phyloP scores from a whole-genome alignment of 2,888 invertebrate species.

The Arrhopalites spinosus region DNA sequence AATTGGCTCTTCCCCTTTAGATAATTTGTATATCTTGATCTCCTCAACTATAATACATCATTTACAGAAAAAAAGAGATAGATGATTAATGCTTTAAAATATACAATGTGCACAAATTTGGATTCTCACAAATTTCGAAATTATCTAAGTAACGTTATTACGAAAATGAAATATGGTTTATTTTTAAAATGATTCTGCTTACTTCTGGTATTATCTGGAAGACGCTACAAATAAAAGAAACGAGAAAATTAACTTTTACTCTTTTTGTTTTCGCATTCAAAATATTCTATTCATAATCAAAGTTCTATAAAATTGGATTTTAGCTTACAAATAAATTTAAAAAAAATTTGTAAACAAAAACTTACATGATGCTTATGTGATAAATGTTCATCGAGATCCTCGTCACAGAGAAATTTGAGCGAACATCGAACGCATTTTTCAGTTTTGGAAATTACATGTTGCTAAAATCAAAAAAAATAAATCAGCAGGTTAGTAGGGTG shows the following conservation, averaged over 20 bases:
- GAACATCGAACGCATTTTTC: slow-evolving; percentile 19
- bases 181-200: no score
- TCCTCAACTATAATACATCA: slow-evolving; percentile 20
- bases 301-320: no score
- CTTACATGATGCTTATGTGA: slow-evolving; percentile 19
- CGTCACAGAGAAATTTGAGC: neutral
- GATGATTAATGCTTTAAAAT: neutral
- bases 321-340: no score
- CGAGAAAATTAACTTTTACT: no score
- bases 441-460: slow-evolving; percentile 8
- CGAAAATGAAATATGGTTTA: no score
- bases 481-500: no score
- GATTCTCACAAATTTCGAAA: neutral
- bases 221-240: no score
- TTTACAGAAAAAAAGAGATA: neutral
- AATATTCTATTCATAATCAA: no score
- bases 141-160: no score
- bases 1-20: slow-evolving; percentile 29
- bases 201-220: slow-evolving; percentile 20
- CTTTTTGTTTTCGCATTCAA: no score
- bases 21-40: slow-evolving; percentile 21
- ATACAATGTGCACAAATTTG: neutral
- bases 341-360: no score
- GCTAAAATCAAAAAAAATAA: no score
- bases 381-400: slow-evolving; percentile 4